Percentiles rank a stretch among this genome's conserved stretches.
phyloP scores from a whole-genome alignment of 1,140 invertebrate species.

The Diabrotica virgifera region DNA sequence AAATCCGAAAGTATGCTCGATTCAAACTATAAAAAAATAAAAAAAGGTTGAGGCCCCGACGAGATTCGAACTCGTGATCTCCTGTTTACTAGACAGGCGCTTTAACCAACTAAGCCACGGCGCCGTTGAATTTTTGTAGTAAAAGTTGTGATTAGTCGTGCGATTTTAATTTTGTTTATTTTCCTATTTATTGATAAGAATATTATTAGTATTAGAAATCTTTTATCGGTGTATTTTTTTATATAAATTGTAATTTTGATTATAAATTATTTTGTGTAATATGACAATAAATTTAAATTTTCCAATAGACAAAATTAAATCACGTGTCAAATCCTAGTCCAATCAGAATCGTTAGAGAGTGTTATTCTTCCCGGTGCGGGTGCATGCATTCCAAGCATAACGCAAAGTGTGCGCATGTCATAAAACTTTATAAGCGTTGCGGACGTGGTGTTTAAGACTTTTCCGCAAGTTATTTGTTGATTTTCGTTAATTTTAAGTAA shows the following conservation, averaged over 20 bases:
- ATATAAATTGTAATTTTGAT: too few species aligned
- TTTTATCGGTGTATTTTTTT: too few species aligned
- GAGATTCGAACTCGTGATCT: slow-evolving; percentile 57
- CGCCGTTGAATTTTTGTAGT: slow-evolving; percentile 35
- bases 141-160: too few species aligned
- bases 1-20: too few species aligned
- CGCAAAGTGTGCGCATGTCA: slow-evolving; percentile 39
- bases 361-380: slow-evolving; percentile 9
- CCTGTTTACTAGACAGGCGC: slow-evolving; percentile 59
- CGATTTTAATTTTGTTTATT: too few species aligned
- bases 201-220: too few species aligned
- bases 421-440: slow-evolving; percentile 38
- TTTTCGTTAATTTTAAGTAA: slow-evolving; percentile 24
- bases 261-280: too few species aligned
- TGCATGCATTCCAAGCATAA: slow-evolving; percentile 20
- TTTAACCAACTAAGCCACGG: slow-evolving; percentile 59
- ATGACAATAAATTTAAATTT: too few species aligned
- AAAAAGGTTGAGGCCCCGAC: slow-evolving; percentile 47
- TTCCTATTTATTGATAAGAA: too few species aligned
- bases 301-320: background rate
- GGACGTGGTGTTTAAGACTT: slow-evolving; percentile 22
- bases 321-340: slow-evolving; percentile 5
- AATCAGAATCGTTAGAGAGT: background rate
- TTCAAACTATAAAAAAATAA: background rate
- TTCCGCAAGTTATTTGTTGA: slow-evolving; percentile 27